phyloP scores from a whole-genome alignment of 2,888 invertebrate genomes.

The Diaphora mendica region DNA sequence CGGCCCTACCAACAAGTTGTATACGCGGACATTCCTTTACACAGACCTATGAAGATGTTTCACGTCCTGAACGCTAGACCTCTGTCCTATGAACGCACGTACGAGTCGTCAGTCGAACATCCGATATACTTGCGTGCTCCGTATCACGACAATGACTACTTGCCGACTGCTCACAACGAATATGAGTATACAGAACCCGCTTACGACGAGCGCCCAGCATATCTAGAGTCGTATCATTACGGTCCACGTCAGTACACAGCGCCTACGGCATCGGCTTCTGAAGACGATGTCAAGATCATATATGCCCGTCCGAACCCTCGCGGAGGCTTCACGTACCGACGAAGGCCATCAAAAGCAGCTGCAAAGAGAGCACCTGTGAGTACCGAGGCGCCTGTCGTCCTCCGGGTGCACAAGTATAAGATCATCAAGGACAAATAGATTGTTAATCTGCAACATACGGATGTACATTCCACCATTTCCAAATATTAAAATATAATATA shows the following conservation, averaged over 20 bases:
- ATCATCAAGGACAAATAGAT: constrained; percentile 50
- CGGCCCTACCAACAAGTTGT: constrained; percentile 66
- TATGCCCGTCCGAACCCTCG: constrained; percentile 72
- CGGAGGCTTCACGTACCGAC: constrained; percentile 74
- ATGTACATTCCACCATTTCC: background rate
- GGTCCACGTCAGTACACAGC: constrained; percentile 18
- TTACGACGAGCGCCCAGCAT: constrained; percentile 23
- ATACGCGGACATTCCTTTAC: constrained; percentile 74
- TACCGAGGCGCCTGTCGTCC: constrained; percentile 62
- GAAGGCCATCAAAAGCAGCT: constrained; percentile 45
- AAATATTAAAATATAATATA: background rate
- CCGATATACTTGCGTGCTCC: constrained; percentile 48
- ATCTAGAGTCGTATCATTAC: constrained; percentile 14
- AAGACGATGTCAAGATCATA: constrained; percentile 59
- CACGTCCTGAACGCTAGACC: constrained; percentile 37
- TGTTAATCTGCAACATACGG: background rate
- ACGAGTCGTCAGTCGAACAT: constrained; percentile 52
- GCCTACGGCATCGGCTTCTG: constrained; percentile 16
- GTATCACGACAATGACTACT: constrained; percentile 33
- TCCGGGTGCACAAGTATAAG: constrained; percentile 74
- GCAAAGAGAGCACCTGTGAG: constrained; percentile 38
- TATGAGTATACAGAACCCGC: constrained; percentile 30
- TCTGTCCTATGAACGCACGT: constrained; percentile 30
- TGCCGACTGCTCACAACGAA: constrained; percentile 23
- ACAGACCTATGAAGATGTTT: constrained; percentile 64